phyloP scores from a whole-genome alignment of 2,797 vertebrate species.

The Myripristis jacobus region DNA sequence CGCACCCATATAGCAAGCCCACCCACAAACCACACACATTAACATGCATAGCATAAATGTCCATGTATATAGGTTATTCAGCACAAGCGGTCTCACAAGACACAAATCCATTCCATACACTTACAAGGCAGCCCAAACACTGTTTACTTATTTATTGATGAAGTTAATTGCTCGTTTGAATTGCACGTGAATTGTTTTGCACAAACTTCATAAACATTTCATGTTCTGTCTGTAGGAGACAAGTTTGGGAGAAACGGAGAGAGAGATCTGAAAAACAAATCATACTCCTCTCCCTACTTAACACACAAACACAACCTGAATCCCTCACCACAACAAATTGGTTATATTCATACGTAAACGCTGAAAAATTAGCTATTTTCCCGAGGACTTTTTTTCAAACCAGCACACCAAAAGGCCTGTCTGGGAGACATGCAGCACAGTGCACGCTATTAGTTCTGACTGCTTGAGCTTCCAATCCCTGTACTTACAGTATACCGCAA shows the following conservation, averaged over 20 bases:
- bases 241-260: constrained; percentile 48
- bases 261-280: constrained; percentile 9
- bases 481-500: constrained; percentile 72
- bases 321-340: constrained; percentile 62
- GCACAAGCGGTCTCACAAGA: constrained; percentile 53
- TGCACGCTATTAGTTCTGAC: constrained; percentile 64
- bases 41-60: constrained; percentile 30
- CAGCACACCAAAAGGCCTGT: constrained; percentile 49
- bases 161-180: constrained; percentile 76
- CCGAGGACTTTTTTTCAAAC: constrained; percentile 19
- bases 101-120: constrained; percentile 52
- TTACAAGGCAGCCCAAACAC: constrained; percentile 51
- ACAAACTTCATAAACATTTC: constrained; percentile 66
- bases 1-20: constrained; percentile 17
- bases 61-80: constrained; percentile 53
- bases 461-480: constrained; percentile 63
- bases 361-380: constrained; percentile 56
- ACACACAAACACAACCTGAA: constrained; percentile 58
- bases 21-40: constrained; percentile 28
- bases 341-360: constrained; percentile 55
- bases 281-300: constrained; percentile 33
- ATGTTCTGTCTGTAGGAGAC: constrained; percentile 51
- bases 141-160: constrained; percentile 72
- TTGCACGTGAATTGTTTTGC: constrained; percentile 64
- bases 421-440: constrained; percentile 56